A percentile compares a stretch with the other conserved stretches of the same genome.
Conservation (phyloP, 2,113 vertebrate genomes). For the Apeltes quadracus region DNA sequence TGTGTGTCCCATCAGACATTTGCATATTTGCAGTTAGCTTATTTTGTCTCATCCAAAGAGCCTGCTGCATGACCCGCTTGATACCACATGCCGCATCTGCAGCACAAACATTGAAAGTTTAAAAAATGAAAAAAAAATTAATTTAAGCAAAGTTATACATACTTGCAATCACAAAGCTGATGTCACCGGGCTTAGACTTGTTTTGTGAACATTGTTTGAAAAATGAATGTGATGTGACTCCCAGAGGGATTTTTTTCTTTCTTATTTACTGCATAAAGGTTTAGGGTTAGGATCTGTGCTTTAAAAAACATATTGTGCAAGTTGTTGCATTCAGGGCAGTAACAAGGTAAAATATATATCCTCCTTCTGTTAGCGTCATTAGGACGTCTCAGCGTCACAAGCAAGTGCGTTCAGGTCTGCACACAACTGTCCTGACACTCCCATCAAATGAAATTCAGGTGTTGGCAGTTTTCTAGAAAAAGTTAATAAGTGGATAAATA, state of each 20-base stretch:
- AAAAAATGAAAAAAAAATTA: not conserved
- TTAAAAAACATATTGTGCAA: too few species aligned
- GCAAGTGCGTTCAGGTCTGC: slow-evolving; percentile 43
- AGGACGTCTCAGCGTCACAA: slow-evolving; percentile 4
- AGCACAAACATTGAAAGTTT: not conserved
- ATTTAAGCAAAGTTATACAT: not conserved
- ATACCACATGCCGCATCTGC: not conserved
- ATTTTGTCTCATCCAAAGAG: slow-evolving; percentile 1
- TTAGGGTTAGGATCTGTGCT: too few species aligned
- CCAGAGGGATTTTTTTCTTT: too few species aligned
- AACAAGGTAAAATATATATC: not conserved
- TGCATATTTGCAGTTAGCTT: not conserved
- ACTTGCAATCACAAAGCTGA: not conserved
- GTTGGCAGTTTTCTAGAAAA: slow-evolving; percentile 1
- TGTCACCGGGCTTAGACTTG: too few species aligned
- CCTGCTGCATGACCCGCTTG: slow-evolving; percentile 1
- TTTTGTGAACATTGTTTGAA: too few species aligned
- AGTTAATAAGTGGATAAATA: too few species aligned
- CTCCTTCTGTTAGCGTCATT: not conserved
- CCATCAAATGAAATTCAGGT: slow-evolving; percentile 25
- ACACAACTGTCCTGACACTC: slow-evolving; percentile 33
- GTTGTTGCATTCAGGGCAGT: not conserved
- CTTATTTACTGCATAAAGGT: too few species aligned
- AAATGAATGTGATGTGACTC: too few species aligned
- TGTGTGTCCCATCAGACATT: slow-evolving; percentile 6